Base-by-base conservation (phyloP, 2,888 invertebrate genomes). In the Oscheius sp. region DNA sequence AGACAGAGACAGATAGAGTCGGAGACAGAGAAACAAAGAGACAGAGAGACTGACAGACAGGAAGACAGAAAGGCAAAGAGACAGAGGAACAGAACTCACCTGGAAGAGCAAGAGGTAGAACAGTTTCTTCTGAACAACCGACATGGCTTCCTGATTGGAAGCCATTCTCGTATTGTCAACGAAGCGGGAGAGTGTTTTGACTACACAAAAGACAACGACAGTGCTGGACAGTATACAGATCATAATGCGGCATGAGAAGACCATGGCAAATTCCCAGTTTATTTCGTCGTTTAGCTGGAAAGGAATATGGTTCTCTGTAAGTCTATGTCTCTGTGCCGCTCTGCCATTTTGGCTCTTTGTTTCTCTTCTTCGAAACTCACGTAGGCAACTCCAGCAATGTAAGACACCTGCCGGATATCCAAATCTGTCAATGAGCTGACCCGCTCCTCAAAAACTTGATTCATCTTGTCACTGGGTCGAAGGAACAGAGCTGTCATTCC, bases 401-500 rank as follows among this genome's bases (percentile, higher is more conserved):
- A 53, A 11, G 53, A 3, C 2, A 53, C 53, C 13, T 29, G 13
- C 29, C 53, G 13, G 10, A 53, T 53, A 29, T 53, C 53, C 53
- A 53, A 21, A 53, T 53, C 53, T 4, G 53, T 9, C 3, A 53
- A 11, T 7, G 13, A 13, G 4, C 29, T 3, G 4, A 53, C 53
- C 29, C 53, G 4, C 10, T 53, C n/a, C 13, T 13, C 53, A 10
- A 53, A 53, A 53, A 53, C 10, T 29, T 11, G 5, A 10, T 53
- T 53, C 53, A 53, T 53, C 4, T 53, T 29, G 7, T 53, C 53
- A 10, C 11, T 58, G n/a, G 58, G 58, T 21, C 58, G 35, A 58
- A 58, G 58, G 11, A 58, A 58, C 5, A 33, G 13, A 58, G 58
- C 58, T 5, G 58, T 33, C 58, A 58, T 58, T 4, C 58, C 58